Conservation (phyloP, 2,888 invertebrate genomes). For the Drosophila putrida region DNA sequence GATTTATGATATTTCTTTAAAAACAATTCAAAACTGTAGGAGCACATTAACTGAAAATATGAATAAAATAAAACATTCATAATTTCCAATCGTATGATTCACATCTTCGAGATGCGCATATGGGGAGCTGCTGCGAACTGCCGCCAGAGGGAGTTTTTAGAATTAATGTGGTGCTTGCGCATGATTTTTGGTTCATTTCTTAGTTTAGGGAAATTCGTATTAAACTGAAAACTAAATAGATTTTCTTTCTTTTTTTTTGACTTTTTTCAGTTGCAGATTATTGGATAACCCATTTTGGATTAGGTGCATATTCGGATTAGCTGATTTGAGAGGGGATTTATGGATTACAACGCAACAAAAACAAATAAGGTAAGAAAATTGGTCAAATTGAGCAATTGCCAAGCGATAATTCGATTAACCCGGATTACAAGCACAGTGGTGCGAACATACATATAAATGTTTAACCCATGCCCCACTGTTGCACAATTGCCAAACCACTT, state of each 20-base stretch:
- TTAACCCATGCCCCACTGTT: slow-evolving; percentile 52
- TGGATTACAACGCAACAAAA: slow-evolving; percentile 46
- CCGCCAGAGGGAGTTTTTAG: slow-evolving; percentile 42
- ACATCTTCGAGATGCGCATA: neutral
- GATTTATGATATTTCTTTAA: neutral
- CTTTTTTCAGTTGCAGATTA: slow-evolving; percentile 36
- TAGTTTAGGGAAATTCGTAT: slow-evolving; percentile 50
- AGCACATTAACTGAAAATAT: neutral
- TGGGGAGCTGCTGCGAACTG: slow-evolving; percentile 11
- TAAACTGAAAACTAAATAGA: slow-evolving; percentile 14
- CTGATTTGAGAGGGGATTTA: slow-evolving; percentile 38
- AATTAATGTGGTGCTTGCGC: slow-evolving; percentile 25
- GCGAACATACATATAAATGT: slow-evolving; percentile 42
- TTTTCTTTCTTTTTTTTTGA: slow-evolving; percentile 3
- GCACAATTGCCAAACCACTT: slow-evolving; percentile 1
- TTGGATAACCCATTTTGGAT: slow-evolving; percentile 25
- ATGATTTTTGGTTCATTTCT: slow-evolving; percentile 52
- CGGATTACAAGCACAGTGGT: slow-evolving; percentile 25
- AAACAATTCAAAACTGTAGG: neutral
- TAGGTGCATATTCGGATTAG: slow-evolving; percentile 54
- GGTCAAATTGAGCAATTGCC: slow-evolving; percentile 19
- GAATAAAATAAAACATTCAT: neutral
- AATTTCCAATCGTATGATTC: neutral
- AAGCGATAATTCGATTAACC: slow-evolving; percentile 36
- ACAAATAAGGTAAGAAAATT: slow-evolving; percentile 59